Percentiles rank a stretch among this genome's conserved stretches.
Conservation (phyloP, 2,113 vertebrate genomes). For the Clarias batrachus region DNA sequence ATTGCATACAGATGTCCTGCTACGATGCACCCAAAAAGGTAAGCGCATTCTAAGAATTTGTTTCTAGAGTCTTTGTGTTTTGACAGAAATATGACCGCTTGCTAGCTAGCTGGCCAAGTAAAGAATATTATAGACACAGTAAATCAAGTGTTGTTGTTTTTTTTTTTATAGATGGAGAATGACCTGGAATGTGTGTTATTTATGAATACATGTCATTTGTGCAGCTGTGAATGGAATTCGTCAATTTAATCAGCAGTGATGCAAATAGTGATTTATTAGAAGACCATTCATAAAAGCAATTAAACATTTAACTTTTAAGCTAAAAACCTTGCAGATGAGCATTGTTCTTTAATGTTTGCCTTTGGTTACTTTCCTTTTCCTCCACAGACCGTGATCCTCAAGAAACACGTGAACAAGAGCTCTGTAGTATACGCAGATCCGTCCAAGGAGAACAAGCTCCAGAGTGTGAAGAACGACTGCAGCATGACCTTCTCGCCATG, state of each 20-base stretch:
- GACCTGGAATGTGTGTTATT: neutral
- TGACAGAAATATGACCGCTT: neutral
- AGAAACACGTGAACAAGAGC: constrained; percentile 78
- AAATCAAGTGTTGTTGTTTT: neutral
- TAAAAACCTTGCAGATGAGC: constrained; percentile 14
- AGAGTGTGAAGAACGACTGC: constrained; percentile 73
- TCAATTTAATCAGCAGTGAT: constrained; percentile 25
- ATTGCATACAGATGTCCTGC: constrained; percentile 80
- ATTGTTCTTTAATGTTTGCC: constrained; percentile 20
- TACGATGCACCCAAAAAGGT: constrained; percentile 80
- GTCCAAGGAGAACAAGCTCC: constrained; percentile 76
- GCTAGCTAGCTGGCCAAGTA: neutral
- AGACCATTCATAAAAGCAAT: constrained; percentile 19
- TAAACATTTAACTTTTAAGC: neutral
- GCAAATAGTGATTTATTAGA: constrained; percentile 9
- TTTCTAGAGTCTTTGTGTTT: neutral
- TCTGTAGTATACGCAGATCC: constrained; percentile 77
- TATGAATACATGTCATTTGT: constrained; percentile 39
- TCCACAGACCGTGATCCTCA: constrained; percentile 73
- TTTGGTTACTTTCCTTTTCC: constrained; percentile 7
- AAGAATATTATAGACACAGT: constrained; percentile 1
- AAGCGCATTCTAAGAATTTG: constrained; percentile 28
- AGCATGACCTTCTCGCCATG: constrained; percentile 72
- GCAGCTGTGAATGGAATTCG: constrained; percentile 41
- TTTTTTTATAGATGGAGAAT: neutral